Conservation (phyloP, 2,888 invertebrate genomes). For the Belgica antarctica region DNA sequence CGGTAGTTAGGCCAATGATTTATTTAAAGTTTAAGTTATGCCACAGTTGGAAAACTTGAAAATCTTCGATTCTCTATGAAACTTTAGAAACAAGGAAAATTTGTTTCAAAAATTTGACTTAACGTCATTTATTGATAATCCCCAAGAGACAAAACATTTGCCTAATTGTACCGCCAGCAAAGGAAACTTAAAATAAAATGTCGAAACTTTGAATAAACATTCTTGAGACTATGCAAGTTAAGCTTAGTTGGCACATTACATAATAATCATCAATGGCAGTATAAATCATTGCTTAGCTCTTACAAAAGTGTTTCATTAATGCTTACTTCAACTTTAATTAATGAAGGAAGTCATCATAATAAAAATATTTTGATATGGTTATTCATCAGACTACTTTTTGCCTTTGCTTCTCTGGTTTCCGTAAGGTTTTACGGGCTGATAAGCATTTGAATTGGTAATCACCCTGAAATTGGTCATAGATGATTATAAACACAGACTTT, state of each 20-base stretch:
- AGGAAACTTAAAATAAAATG: slow-evolving; percentile 27
- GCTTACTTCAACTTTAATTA: slow-evolving; percentile 25
- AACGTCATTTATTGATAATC: too few relatives aligned
- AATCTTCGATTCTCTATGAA: too few relatives aligned
- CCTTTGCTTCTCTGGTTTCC: not conserved
- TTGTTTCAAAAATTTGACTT: too few relatives aligned
- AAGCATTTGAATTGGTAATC: slow-evolving; percentile 43
- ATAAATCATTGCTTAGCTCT: slow-evolving; percentile 33
- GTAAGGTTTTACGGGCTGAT: slow-evolving; percentile 41
- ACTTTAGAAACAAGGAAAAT: too few relatives aligned
- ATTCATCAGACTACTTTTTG: slow-evolving; percentile 40
- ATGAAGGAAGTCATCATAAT: slow-evolving; percentile 43
- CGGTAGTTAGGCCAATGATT: too few relatives aligned
- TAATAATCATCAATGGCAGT: slow-evolving; percentile 34
- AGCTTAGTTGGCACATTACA: not conserved
- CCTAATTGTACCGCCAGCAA: slow-evolving; percentile 35
- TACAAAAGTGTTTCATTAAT: slow-evolving; percentile 4
- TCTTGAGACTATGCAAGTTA: not conserved
- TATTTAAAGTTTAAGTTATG: too few relatives aligned
- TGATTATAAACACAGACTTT: slow-evolving; percentile 4
- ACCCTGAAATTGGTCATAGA: slow-evolving; percentile 23
- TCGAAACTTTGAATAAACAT: slow-evolving; percentile 18
- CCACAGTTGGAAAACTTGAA: too few relatives aligned
- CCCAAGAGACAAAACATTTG: too few relatives aligned
- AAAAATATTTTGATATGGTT: slow-evolving; percentile 34